A percentile compares a stretch with the other conserved stretches of the same genome.
These are phyloP conservation scores for Catocala sponsa DNA, from an alignment of 2,888 invertebrate species.

Conservation along the genomic window DNA sequence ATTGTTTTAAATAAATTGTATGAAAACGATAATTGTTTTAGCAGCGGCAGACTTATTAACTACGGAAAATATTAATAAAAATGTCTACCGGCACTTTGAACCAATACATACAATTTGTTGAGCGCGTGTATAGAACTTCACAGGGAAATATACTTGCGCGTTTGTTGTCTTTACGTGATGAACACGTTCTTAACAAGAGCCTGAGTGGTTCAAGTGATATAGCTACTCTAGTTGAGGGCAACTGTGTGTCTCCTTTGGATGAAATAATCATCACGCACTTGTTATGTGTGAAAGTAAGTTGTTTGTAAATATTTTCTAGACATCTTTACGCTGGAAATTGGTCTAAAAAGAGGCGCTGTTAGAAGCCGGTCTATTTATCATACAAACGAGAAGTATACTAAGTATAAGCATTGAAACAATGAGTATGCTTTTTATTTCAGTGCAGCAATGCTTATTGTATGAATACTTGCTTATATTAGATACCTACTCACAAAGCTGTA, in stretches of 20 bases:
- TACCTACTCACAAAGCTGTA: too few species aligned
- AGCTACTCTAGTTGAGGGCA: slow-evolving; percentile 90
- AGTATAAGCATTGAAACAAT: too few species aligned
- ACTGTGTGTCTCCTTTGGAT: slow-evolving; percentile 92
- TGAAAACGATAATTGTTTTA: too few species aligned
- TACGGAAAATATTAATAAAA: background rate
- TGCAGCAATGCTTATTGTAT: too few species aligned
- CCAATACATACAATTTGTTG: slow-evolving; percentile 71
- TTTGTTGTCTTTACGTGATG: slow-evolving; percentile 89
- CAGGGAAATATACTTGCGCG: slow-evolving; percentile 88
- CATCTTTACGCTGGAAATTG: background rate
- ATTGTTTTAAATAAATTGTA: background rate
- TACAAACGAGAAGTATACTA: too few species aligned
- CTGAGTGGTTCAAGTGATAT: slow-evolving; percentile 91
- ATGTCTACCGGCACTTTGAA: slow-evolving; percentile 27
- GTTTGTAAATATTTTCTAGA: background rate
- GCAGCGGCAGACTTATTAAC: too few species aligned
- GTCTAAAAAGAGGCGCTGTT: background rate
- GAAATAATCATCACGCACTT: slow-evolving; percentile 93
- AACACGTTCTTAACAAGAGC: slow-evolving; percentile 91
- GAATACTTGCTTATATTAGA: too few species aligned
- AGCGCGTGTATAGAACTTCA: slow-evolving; percentile 87
- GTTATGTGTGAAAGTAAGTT: slow-evolving; percentile 89
- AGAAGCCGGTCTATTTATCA: too few species aligned
- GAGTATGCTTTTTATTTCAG: too few species aligned